Evolutionary conservation across 2,888 invertebrate genomes (phyloP), one percentile per base, ranked within the genome.

Genomic region (Agrochola lota): DNA sequence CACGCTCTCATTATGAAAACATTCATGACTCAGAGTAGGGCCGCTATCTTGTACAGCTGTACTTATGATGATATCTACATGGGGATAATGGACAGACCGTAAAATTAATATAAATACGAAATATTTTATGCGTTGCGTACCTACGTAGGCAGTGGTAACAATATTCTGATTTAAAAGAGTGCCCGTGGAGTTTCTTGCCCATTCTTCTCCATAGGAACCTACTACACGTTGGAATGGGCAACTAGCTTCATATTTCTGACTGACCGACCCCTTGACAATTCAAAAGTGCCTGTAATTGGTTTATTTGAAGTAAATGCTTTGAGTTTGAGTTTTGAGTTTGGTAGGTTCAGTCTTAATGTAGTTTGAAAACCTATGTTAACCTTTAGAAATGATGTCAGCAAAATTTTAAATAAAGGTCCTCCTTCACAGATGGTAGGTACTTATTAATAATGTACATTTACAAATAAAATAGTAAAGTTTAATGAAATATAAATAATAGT

Each of bases 1-100:
- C 85, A 85, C 74, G 85, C 77, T 86, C 85, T 91, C 88, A 91
- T 92, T 91, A 92, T 87, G 85, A 90, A 89, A 91, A 90, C 90
- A 89, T 90, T 88, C 85, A 87, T 88, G 85, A 85, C 70, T 82
- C 88, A 81, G 78, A 90, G 88, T 90, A 90, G 86, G 85, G 76
- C 81, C 76, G 85, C 77, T 85, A 86, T 86, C 84, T 87, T 72
- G 74, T 70, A 81, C 85, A 83, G 78, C 82, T 81, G 85, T 78
- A 84, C 60, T 76, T 77, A 80, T 71, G 55, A 83, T 79, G 70
- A 82, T 78, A 23, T 23, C 52, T 52, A 80, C 57, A 83, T 69
- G 77, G 49, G 66, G 67, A 88, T 83, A 88, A 88, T 83, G 71
- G 76, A 78, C 69, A 43, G 74, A 43, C 59, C 59, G 63, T 85